Base-by-base conservation (phyloP, 2,113 vertebrate species). In the Paradoxurus hermaphroditus region DNA sequence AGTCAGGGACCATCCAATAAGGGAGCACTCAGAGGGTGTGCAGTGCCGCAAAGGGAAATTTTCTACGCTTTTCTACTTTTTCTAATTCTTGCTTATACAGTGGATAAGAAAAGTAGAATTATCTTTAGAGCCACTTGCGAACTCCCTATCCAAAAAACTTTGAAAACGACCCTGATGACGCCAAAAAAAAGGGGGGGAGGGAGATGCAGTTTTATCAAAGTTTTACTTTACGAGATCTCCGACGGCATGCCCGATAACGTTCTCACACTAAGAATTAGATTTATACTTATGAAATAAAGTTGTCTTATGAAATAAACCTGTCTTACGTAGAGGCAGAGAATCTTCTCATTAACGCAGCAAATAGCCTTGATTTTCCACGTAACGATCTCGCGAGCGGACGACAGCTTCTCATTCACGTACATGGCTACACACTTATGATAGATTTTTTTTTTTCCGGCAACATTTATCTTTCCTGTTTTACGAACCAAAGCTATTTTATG, bases 381-480 rank as follows among this genome's bases (percentile, higher is more conserved):
- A 88, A 49, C 0, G 0, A 78, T 86, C 53, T 53, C 44, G 39
- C 70, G n/a, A 90, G 44, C 23, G 21, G 13, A 81, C 25, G 46
- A 8, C 67, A 91, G 53, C 77, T 53, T 91, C 90, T 86, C 88
- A 83, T 72, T 93, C 90, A 77, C 41, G 62, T 39, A 86, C 77
- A 84, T 96, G 77, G 75, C 39, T 46, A 49, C 18, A 82, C 59
- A 27, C 39, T 97, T 95, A 29, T 44, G 95, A 86, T 34, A 77
- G 62, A 91, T 70, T 88, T 95, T 91, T 63, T 63, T 78, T 94
- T 72, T 46, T 19, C 62, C 89, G 67, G 72, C 46, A 92, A 96
- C 36, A 81, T 95, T 95, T 96, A 81, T 95, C 89, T 95, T 98
- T 95, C 91, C 36, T 90, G 73, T 83, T 95, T 97, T 86, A 97